Evolutionary conservation across 1,140 invertebrate genomes (phyloP), one percentile per base, ranked within the genome.

Genomic region (Drosophila sproati): DNA sequence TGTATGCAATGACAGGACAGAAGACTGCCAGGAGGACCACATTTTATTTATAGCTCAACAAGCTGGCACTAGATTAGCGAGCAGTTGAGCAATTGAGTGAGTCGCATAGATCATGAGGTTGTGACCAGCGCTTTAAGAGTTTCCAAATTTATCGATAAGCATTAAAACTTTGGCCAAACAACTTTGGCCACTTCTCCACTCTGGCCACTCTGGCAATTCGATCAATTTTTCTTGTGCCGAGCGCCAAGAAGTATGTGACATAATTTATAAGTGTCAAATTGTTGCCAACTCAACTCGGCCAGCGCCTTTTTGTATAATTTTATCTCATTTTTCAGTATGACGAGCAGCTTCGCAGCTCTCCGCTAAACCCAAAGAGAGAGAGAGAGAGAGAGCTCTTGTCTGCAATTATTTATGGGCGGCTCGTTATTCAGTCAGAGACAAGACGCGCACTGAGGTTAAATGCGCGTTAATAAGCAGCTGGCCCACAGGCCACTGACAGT

Each of bases 261-360:
- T 77, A 80, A 87, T 87, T 87, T 83, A 88, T 89, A 83, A 88
- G 85, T 83, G 80, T 83, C 83, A 88, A 83, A 71, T 87, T 83
- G 78, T 67, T 73, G 54, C 29, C 20, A 20, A 20, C 39, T 37
- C 43, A 12, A 29, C 64, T 67, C 41, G 41, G 5, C 47, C 8
- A 39, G 45, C 37, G 43, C 43, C 41, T 34, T 64, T 73, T 81
- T 67, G 72, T 78, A 78, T 83, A 87, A 87, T 88, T 87, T 74
- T 71, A 80, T 69, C 73, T 80, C 43, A 88, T 87, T 88, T 87
- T 69, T 87, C 83, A 87, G 73, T 61, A 41, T 70, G 82, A 74
- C 66, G 78, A 81, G 77, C 60, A 74, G 74, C 51, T 32, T 60
- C 20, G 50, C 54, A 43, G 7, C 57, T 43, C 64, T 57, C 32